phyloP scores from a whole-genome alignment of 2,888 invertebrate genomes.

The Aleiodes leptofemur region DNA sequence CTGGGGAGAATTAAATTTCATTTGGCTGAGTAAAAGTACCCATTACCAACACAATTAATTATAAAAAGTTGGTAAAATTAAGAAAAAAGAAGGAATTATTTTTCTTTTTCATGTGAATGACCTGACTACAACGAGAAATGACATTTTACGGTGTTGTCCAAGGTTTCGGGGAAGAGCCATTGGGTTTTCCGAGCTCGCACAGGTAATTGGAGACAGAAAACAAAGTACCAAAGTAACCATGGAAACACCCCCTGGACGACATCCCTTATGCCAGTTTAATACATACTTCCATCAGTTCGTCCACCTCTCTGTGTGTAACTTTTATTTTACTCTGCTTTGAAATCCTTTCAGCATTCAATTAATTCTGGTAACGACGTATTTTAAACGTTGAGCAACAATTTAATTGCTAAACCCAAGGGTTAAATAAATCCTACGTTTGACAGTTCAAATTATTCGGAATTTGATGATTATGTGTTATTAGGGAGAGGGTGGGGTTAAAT shows the following conservation, averaged over 20 bases:
- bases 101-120: background rate
- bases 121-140: constrained; percentile 11
- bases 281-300: constrained; percentile 46
- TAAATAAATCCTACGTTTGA: too few relatives aligned
- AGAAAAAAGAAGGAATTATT: too few relatives aligned
- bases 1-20: too few relatives aligned
- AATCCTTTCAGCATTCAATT: constrained; percentile 9
- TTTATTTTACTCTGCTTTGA: constrained; percentile 2
- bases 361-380: constrained; percentile 10
- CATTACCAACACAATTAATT: too few relatives aligned
- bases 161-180: constrained; percentile 11
- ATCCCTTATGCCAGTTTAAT: constrained; percentile 42
- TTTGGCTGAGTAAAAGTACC: too few relatives aligned
- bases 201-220: constrained; percentile 52
- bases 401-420: too few relatives aligned
- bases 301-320: background rate
- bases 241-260: constrained; percentile 63
- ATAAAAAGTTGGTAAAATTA: too few relatives aligned
- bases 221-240: constrained; percentile 57
- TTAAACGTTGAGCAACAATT: background rate
- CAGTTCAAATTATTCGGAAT: too few relatives aligned
- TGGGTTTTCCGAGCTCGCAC: constrained; percentile 21
- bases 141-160: constrained; percentile 21
- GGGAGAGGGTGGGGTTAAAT: too few relatives aligned
- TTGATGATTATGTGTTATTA: too few relatives aligned